Evolutionary conservation across 2,797 vertebrate species (phyloP).

Genomic region (Helarctos malayanus): DNA sequence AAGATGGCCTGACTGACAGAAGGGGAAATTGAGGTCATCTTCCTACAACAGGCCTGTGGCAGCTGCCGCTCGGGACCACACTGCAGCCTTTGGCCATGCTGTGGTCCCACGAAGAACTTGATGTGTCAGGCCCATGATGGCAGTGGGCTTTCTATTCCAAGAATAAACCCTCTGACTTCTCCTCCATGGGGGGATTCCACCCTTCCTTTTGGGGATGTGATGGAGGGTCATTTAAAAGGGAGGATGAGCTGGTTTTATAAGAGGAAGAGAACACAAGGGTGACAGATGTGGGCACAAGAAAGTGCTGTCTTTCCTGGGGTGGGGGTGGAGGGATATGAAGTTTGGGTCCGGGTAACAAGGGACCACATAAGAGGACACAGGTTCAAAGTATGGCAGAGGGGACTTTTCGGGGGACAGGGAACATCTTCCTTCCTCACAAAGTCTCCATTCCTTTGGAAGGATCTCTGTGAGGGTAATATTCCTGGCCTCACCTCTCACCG

Average conservation of each 20-base stretch:
- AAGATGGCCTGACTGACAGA: constrained; percentile 77
- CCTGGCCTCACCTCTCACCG: background rate
- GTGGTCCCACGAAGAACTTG: background rate
- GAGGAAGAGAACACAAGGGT: background rate
- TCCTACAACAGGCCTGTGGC: constrained; percentile 58
- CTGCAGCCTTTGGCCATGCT: background rate
- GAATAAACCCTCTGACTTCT: constrained; percentile 31
- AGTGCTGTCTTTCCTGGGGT: background rate
- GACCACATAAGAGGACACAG: background rate
- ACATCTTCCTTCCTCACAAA: background rate
- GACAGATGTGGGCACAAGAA: background rate
- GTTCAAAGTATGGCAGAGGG: background rate
- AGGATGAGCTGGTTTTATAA: constrained; percentile 3
- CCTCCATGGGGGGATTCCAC: background rate
- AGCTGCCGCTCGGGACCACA: background rate
- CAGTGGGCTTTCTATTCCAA: constrained; percentile 17
- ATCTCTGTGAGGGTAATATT: background rate
- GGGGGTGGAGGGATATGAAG: background rate
- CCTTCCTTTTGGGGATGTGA: background rate
- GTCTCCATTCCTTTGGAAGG: background rate
- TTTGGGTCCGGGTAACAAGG: background rate
- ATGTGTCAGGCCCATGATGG: background rate
- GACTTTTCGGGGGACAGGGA: background rate
- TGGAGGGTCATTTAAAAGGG: constrained; percentile 50
- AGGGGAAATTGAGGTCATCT: constrained; percentile 80